Conservation (phyloP, 2,113 vertebrate genomes). For the Puntigrus tetrazona region DNA sequence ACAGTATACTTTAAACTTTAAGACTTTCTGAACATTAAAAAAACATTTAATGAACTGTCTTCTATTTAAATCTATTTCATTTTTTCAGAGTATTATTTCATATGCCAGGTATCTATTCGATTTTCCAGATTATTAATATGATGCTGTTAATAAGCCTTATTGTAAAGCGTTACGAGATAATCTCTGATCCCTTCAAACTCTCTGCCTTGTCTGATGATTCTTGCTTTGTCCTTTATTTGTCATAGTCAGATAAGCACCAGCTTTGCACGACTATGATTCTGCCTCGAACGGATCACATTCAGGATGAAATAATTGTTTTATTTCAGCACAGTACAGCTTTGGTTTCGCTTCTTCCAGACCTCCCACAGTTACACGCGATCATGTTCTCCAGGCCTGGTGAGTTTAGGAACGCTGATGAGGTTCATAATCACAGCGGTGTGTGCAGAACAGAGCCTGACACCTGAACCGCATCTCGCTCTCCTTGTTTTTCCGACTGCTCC, state of each 20-base stretch:
- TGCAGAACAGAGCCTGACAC: conserved; percentile 21
- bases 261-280: background rate
- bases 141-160: background rate
- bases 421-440: conserved; percentile 23
- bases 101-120: too few species aligned
- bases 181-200: too few species aligned
- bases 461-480: conserved; percentile 1
- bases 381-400: background rate
- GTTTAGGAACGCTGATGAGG: background rate
- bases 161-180: background rate
- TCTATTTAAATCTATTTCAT: too few species aligned
- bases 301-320: background rate
- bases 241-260: too few species aligned
- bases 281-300: background rate
- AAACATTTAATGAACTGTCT: too few species aligned
- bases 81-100: too few species aligned
- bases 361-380: background rate
- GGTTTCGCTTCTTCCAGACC: background rate
- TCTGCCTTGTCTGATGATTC: too few species aligned
- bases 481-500: conserved; percentile 36
- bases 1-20: too few species aligned
- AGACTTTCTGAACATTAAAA: too few species aligned
- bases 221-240: too few species aligned
- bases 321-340: background rate
- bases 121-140: background rate